These are phyloP conservation scores for Drosophila percnosoma DNA, from an alignment of 2,888 invertebrate species.

Conservation along the genomic window DNA sequence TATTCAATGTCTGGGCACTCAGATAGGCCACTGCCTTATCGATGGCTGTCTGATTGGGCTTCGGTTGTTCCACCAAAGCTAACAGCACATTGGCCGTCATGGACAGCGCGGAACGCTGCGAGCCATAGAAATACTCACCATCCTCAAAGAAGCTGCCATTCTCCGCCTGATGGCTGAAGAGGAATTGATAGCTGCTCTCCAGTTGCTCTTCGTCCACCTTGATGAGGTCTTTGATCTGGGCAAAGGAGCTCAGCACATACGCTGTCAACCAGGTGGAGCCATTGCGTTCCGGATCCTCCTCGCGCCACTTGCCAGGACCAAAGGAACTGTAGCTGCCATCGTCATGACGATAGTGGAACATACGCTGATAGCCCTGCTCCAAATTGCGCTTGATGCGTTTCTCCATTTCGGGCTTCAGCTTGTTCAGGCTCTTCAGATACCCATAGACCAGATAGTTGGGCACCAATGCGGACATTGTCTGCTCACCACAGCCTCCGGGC, in stretches of 20 bases:
- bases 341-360: conserved; percentile 92
- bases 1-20: conserved; percentile 86
- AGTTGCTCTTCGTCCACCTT: conserved; percentile 89
- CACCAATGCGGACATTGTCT: conserved; percentile 89
- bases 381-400: conserved; percentile 87
- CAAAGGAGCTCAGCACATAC: conserved; percentile 91
- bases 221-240: conserved; percentile 89
- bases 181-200: conserved; percentile 88
- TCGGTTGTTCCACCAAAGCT: conserved; percentile 89
- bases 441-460: conserved; percentile 91
- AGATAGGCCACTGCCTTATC: conserved; percentile 92
- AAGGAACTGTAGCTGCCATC: conserved; percentile 97
- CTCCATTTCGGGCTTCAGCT: conserved; percentile 88
- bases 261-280: conserved; percentile 94
- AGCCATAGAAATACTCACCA: conserved; percentile 90
- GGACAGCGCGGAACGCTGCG: conserved; percentile 88
- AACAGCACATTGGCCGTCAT: conserved; percentile 91
- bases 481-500: conserved; percentile 91
- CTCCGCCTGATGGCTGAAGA: conserved; percentile 88
- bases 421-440: conserved; percentile 90
- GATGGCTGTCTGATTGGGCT: conserved; percentile 86
- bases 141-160: conserved; percentile 93
- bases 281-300: conserved; percentile 83
- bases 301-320: conserved; percentile 86
- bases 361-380: conserved; percentile 95